Percentiles rank a stretch among this genome's conserved stretches.
These are phyloP conservation scores for Drosophila mayaguana DNA, from an alignment of 2,888 invertebrate species.

Conservation along the genomic window DNA sequence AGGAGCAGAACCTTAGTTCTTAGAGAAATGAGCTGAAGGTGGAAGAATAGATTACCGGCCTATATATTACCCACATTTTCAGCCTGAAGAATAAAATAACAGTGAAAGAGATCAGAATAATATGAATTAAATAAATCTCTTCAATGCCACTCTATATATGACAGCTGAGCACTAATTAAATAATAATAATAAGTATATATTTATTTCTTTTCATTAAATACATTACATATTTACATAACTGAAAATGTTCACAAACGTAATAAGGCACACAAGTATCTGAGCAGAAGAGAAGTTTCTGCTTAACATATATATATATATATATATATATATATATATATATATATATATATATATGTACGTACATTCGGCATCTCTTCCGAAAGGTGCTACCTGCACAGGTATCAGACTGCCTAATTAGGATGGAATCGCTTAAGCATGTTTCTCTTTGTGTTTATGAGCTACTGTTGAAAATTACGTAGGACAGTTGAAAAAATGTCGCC, in stretches of 20 bases:
- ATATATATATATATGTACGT: neutral
- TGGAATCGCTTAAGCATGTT: conserved; percentile 38
- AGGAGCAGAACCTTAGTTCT: no score
- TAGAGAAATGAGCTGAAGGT: no score
- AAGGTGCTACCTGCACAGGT: neutral
- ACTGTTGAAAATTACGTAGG: conserved; percentile 72
- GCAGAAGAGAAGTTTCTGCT: no score
- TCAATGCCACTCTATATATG: neutral
- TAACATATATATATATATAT: neutral
- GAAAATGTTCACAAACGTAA: neutral
- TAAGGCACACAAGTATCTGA: neutral
- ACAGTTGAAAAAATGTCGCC: conserved; percentile 47
- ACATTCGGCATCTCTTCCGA: neutral
- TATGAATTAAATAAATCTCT: no score
- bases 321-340: neutral
- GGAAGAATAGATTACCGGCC: no score
- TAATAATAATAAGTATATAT: neutral
- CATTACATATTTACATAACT: no score
- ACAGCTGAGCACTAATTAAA: neutral
- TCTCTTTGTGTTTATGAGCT: conserved; percentile 54
- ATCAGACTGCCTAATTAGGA: conserved; percentile 41
- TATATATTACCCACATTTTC: no score
- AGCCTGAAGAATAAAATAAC: no score
- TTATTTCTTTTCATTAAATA: no score
- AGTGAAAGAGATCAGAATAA: no score